These are phyloP conservation scores for Camponotus floridanus DNA, from an alignment of 1,140 invertebrate genomes.

Conservation along the genomic window DNA sequence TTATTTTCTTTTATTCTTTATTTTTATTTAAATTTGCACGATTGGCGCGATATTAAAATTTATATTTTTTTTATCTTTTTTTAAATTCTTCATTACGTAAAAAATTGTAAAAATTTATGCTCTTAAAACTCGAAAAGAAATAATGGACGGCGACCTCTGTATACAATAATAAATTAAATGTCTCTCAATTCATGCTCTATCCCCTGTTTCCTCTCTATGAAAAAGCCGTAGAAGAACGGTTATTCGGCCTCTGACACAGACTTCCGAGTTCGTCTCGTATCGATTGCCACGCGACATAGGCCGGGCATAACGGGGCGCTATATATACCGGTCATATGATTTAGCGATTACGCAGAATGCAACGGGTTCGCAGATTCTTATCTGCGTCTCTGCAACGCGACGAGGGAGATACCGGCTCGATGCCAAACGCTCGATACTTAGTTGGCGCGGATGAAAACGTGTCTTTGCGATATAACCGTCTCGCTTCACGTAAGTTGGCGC, in stretches of 20 bases:
- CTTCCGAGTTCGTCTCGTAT: slow-evolving; percentile 51
- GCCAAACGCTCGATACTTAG: slow-evolving; percentile 39
- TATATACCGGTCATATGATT: slow-evolving; percentile 49
- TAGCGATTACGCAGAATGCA: slow-evolving; percentile 72
- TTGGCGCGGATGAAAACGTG: neutral
- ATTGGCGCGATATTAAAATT: no score
- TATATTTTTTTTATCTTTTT: neutral
- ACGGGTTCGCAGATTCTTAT: slow-evolving; percentile 72
- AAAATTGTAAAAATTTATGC: no score
- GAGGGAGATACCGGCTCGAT: slow-evolving; percentile 46
- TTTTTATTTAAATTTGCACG: no score
- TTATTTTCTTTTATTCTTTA: no score
- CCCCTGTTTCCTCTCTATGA: neutral
- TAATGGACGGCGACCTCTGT: neutral
- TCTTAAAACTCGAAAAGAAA: neutral
- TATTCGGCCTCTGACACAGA: slow-evolving; percentile 66
- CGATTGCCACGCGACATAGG: slow-evolving; percentile 43
- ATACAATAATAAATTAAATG: neutral
- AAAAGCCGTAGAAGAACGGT: slow-evolving; percentile 55
- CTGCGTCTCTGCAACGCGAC: slow-evolving; percentile 52
- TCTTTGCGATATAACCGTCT: neutral
- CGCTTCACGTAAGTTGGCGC: neutral
- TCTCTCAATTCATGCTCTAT: neutral
- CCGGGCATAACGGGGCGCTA: neutral
- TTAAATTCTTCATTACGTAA: neutral